Evolutionary conservation across 2,797 vertebrate species (phyloP).

Genomic region (Crax fasciolata): DNA sequence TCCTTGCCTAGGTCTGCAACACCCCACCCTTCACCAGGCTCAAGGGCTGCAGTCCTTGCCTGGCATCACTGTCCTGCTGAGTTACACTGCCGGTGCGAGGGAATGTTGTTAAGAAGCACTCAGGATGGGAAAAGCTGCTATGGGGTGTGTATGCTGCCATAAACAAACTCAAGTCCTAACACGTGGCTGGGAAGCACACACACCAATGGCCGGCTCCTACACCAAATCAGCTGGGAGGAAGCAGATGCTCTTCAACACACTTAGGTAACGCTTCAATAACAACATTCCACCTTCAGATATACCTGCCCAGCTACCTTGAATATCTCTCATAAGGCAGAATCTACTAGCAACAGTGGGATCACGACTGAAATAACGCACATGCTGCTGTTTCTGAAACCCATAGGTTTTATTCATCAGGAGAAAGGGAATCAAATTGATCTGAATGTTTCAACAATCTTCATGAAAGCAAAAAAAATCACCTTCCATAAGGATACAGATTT

Average conservation of each 20-base stretch:
- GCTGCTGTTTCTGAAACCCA: neutral
- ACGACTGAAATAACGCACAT: neutral
- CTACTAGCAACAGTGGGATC: neutral
- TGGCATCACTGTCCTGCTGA: neutral
- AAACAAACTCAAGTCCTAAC: neutral
- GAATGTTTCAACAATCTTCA: neutral
- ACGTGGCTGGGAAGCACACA: neutral
- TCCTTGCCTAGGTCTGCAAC: neutral
- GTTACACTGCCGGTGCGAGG: neutral
- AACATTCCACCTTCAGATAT: accelerated
- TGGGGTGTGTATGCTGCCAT: neutral
- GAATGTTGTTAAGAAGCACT: neutral
- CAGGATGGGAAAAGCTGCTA: neutral
- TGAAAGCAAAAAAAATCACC: constrained; percentile 35
- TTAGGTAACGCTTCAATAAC: neutral
- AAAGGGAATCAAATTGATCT: neutral
- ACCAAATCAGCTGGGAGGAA: neutral
- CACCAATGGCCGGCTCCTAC: neutral
- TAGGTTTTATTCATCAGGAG: neutral
- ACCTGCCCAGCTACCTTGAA: neutral
- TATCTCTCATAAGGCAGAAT: neutral
- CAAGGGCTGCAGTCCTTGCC: neutral
- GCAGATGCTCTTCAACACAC: neutral
- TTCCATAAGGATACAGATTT: constrained; percentile 1
- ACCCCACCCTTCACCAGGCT: neutral